Conservation (phyloP, 2,888 invertebrate genomes). For the Muschampia plurimacula region DNA sequence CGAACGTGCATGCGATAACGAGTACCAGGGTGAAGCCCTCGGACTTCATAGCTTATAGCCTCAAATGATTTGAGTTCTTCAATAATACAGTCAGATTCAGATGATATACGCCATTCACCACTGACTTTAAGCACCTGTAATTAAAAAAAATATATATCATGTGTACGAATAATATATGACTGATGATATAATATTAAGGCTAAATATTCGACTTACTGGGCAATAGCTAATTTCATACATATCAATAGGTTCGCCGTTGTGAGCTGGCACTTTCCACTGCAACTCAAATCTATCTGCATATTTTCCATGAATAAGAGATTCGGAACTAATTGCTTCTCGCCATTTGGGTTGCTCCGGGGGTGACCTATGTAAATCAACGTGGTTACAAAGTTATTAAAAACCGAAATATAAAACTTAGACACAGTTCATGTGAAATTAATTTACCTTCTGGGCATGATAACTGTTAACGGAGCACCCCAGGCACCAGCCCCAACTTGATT, state of each 20-base stretch:
- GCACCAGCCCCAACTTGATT: constrained; percentile 93
- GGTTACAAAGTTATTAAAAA: constrained; percentile 25
- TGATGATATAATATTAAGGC: too few species aligned
- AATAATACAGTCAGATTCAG: constrained; percentile 84
- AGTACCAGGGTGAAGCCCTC: constrained; percentile 90
- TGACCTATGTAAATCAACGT: constrained; percentile 74
- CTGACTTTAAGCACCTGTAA: constrained; percentile 88
- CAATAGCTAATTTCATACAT: constrained; percentile 93
- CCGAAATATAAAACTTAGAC: background rate
- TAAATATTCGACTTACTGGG: constrained; percentile 84
- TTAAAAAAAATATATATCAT: background rate
- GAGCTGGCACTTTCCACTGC: constrained; percentile 93
- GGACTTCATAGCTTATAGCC: constrained; percentile 88
- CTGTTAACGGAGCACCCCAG: constrained; percentile 88
- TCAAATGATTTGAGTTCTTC: constrained; percentile 87
- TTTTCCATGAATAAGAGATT: constrained; percentile 76
- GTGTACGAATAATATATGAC: too few species aligned
- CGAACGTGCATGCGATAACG: constrained; percentile 93
- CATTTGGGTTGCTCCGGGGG: constrained; percentile 88
- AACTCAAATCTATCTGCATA: constrained; percentile 93
- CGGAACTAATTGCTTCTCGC: constrained; percentile 74
- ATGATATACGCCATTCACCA: constrained; percentile 87
- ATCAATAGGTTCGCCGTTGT: constrained; percentile 96
- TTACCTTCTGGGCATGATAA: constrained; percentile 90
- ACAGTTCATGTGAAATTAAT: constrained; percentile 14